Evolutionary conservation across 1,140 invertebrate genomes (phyloP).

Genomic region (Aphelenchoides fujianensis): DNA sequence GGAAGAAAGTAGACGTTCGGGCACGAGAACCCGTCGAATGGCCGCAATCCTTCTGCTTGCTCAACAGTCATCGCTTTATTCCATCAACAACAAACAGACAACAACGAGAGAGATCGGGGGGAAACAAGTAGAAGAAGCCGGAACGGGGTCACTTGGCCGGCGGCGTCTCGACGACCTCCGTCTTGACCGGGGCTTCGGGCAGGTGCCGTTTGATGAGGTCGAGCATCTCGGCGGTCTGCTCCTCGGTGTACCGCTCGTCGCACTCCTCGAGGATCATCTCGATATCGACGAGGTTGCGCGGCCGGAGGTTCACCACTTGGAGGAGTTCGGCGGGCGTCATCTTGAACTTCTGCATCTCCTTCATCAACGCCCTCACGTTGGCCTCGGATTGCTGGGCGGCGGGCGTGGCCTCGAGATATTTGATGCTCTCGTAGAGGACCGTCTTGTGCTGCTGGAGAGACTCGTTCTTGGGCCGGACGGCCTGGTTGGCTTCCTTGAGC

Average conservation of each 20-base stretch:
- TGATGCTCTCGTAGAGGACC: background rate
- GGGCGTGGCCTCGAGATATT: background rate
- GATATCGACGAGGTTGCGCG: background rate
- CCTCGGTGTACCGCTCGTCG: slow-evolving; percentile 8
- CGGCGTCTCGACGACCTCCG: background rate
- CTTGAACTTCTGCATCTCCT: background rate
- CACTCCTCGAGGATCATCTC: slow-evolving; percentile 18
- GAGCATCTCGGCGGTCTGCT: background rate
- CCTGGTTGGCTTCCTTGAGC: background rate
- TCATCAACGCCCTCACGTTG: background rate
- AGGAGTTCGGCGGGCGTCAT: slow-evolving; percentile 1
- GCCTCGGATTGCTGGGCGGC: slow-evolving; percentile 2
- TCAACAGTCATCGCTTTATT: no score
- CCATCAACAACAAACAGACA: no score
- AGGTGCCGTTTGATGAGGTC: background rate
- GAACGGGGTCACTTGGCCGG: background rate
- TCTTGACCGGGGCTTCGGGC: background rate
- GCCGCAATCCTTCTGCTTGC: no score
- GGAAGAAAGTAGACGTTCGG: background rate
- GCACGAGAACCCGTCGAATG: no score
- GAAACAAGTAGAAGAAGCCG: background rate
- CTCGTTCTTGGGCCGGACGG: background rate
- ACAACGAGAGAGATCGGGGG: background rate
- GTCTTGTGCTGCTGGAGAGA: background rate
- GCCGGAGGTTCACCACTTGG: background rate